These are phyloP conservation scores for Phymorhynchus buccinoides DNA, from an alignment of 1,140 invertebrate species.

Conservation along the genomic window DNA sequence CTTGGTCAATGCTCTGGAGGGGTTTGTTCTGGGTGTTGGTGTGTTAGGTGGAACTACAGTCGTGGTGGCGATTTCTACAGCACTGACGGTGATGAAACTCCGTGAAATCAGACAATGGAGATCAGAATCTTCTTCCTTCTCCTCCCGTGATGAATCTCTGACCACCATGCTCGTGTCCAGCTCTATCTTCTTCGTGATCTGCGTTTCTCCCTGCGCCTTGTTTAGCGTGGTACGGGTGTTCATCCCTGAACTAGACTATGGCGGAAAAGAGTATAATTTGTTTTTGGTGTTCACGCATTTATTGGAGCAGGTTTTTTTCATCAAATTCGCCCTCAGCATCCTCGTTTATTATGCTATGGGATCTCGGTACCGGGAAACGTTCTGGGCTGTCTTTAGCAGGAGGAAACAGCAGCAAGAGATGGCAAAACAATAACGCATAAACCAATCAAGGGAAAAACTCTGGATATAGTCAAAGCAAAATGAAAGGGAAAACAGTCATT, in stretches of 20 bases:
- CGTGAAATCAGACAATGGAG: background rate
- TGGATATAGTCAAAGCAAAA: too few species aligned
- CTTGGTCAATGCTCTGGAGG: background rate
- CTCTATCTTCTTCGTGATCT: background rate
- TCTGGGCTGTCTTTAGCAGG: too few species aligned
- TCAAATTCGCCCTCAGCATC: background rate
- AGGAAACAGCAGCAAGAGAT: too few species aligned
- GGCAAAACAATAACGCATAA: too few species aligned
- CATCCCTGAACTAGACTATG: background rate
- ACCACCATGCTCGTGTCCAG: background rate
- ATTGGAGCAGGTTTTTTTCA: background rate
- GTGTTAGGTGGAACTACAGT: background rate
- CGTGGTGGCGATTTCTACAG: background rate
- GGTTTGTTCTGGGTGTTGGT: background rate
- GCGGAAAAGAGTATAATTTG: background rate
- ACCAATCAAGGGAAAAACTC: too few species aligned
- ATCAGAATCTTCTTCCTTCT: background rate
- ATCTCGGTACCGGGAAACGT: background rate
- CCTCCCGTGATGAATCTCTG: background rate
- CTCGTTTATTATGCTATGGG: background rate
- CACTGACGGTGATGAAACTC: slow-evolving; percentile 3
- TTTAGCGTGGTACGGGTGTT: background rate
- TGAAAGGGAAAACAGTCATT: too few species aligned
- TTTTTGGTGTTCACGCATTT: background rate
- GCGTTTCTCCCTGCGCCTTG: background rate